These are phyloP conservation scores for Calidris pygmaea DNA, from an alignment of 2,113 vertebrate species.

Conservation along the genomic window DNA sequence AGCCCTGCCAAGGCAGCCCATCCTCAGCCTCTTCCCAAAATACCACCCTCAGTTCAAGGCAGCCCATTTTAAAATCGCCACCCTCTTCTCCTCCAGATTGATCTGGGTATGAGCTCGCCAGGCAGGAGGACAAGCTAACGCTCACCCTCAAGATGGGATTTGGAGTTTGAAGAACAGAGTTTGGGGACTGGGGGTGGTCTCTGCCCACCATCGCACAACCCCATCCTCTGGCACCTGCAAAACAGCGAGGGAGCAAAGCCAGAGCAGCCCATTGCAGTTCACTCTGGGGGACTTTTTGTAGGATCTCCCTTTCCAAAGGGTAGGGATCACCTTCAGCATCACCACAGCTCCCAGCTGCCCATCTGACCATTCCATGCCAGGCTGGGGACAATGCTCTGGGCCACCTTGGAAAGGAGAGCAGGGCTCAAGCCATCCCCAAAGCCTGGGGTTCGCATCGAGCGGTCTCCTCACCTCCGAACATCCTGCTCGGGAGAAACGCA, in stretches of 20 bases:
- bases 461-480: neutral
- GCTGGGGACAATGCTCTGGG: neutral
- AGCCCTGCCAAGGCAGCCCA: neutral
- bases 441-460: rapidly evolving
- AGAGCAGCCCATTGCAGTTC: neutral
- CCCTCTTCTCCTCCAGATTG: neutral
- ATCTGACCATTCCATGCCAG: rapidly evolving
- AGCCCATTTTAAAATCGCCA: neutral
- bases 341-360: neutral
- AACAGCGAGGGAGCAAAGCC: neutral
- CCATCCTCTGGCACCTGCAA: neutral
- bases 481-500: rapidly evolving
- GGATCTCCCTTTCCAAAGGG: neutral
- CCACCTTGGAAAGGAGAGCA: neutral
- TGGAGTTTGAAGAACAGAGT: neutral
- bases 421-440: neutral
- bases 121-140: neutral
- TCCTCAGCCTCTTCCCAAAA: neutral
- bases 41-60: neutral
- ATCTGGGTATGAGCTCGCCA: neutral
- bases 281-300: neutral
- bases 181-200: rapidly evolving
- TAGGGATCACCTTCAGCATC: neutral
- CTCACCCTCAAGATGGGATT: neutral
- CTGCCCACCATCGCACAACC: neutral